Base-by-base conservation (phyloP, 2,113 vertebrate species). In the Gambusia holbrooki region DNA sequence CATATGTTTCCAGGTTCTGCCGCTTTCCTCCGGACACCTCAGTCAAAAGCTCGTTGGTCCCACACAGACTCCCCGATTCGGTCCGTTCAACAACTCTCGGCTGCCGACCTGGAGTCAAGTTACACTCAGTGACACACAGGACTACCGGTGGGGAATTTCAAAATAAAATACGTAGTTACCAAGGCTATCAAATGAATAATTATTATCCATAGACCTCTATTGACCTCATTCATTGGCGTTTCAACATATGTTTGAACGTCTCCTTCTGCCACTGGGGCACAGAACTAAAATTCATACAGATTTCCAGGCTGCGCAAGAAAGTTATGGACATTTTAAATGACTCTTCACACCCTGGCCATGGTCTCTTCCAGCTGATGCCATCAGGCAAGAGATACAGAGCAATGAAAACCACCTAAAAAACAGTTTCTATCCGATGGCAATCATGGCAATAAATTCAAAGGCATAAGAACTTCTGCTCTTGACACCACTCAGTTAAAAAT, bases 11-110 rank as follows among this genome's bases (percentile, higher is more conserved):
- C 80, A 1, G 75, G 63, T 67, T 71, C 58, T 72, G 73, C 67
- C 11, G 51, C 42, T 81, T 73, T 79, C 72, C 86, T 81, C 81
- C 62, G 70, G 63, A 76, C 83, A 54, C 80, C 80, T 76, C 74
- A 1, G 14, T 1, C 28, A 62, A 35, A 22, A 68, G 63, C 61
- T 66, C 66, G 4, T 13, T 29, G 48, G 65, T 45, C 70, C 35
- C 77, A 68, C 67, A 67, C 67, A 35, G 12, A 64, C 70, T 84
- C 84, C 9, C 51, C 27, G 82, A 73, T 25, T n/a, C 68, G 42
- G 67, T 13, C 69, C 28, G 45, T 27, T 27, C 72, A n/a, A 35
- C 78, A 70, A 70, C 72, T 74, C 67, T 70, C 71, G 11, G 60
- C 58, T 27, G 70, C 6, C 32, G 22, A 69, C 22, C 62, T 3